A percentile compares a stretch with the other conserved stretches of the same genome.
These are phyloP conservation scores for Micrasema longulum DNA, from an alignment of 1,140 invertebrate species.

Conservation along the genomic window DNA sequence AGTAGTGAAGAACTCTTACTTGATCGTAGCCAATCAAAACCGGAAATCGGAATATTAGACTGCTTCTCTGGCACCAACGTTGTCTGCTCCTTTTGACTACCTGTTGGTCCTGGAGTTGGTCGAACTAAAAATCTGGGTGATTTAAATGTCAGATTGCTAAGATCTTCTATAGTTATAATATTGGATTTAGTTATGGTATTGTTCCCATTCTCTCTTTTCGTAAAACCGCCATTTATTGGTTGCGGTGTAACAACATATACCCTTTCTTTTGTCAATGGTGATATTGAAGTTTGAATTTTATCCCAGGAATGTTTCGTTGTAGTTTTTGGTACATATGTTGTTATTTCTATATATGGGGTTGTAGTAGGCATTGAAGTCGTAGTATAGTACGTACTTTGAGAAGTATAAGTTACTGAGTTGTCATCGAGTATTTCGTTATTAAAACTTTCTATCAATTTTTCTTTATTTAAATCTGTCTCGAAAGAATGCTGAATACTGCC, in stretches of 20 bases:
- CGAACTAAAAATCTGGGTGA: conserved; percentile 72
- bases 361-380: conserved; percentile 40
- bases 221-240: conserved; percentile 63
- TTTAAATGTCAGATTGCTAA: conserved; percentile 63
- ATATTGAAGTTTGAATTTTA: conserved; percentile 75
- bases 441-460: conserved; percentile 52
- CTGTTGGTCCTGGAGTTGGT: conserved; percentile 66
- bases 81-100: conserved; percentile 58
- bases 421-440: conserved; percentile 43
- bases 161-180: conserved; percentile 54
- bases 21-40: conserved; percentile 67
- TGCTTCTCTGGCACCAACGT: conserved; percentile 57
- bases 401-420: conserved; percentile 17
- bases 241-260: conserved; percentile 83
- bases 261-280: conserved; percentile 79
- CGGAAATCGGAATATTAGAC: conserved; percentile 43
- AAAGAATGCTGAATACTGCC: conserved; percentile 67
- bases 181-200: conserved; percentile 55
- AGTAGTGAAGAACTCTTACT: conserved; percentile 62
- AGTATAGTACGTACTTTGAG: conserved; percentile 36
- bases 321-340: conserved; percentile 53
- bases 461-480: conserved; percentile 60
- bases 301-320: conserved; percentile 72
- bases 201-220: conserved; percentile 39
- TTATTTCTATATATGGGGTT: conserved; percentile 37